Percentiles rank a stretch among this genome's conserved stretches.
These are phyloP conservation scores for Heliconius erato DNA, from an alignment of 2,888 invertebrate species.

Conservation along the genomic window DNA sequence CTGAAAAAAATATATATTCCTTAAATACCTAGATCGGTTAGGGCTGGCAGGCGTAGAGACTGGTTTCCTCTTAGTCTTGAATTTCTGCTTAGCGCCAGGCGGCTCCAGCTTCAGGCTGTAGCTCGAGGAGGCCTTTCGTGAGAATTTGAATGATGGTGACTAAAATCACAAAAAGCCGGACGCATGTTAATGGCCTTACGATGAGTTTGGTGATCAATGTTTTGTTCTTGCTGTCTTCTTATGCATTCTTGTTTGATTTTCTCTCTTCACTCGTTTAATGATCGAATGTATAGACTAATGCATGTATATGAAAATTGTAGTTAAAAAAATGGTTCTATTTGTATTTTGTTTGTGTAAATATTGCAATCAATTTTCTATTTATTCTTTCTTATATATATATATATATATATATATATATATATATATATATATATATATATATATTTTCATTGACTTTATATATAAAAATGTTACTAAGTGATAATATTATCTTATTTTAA, in stretches of 20 bases:
- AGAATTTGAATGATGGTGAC: constrained; percentile 99
- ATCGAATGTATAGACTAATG: neutral
- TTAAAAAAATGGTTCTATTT: neutral
- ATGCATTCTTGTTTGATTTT: neutral
- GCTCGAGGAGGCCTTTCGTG: constrained; percentile 98
- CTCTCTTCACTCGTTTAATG: constrained; percentile 28
- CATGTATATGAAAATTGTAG: neutral
- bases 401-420: too few species aligned
- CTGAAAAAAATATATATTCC: neutral
- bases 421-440: too few species aligned
- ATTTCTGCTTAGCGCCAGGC: constrained; percentile 93
- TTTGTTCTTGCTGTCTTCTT: constrained; percentile 8
- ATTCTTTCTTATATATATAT: too few species aligned
- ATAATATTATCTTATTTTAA: too few species aligned
- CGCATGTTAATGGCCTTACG: constrained; percentile 47
- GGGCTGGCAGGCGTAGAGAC: constrained; percentile 97
- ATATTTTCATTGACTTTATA: too few species aligned
- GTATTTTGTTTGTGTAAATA: neutral
- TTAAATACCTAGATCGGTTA: constrained; percentile 88
- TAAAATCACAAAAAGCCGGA: constrained; percentile 81
- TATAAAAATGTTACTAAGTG: too few species aligned
- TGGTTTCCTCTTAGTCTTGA: constrained; percentile 95
- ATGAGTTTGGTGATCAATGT: constrained; percentile 3
- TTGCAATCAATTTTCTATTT: neutral
- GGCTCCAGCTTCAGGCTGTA: constrained; percentile 98